A percentile compares a stretch with the other conserved stretches of the same genome.
Conservation (phyloP, 2,888 invertebrate genomes). For the Athalia circularis region DNA sequence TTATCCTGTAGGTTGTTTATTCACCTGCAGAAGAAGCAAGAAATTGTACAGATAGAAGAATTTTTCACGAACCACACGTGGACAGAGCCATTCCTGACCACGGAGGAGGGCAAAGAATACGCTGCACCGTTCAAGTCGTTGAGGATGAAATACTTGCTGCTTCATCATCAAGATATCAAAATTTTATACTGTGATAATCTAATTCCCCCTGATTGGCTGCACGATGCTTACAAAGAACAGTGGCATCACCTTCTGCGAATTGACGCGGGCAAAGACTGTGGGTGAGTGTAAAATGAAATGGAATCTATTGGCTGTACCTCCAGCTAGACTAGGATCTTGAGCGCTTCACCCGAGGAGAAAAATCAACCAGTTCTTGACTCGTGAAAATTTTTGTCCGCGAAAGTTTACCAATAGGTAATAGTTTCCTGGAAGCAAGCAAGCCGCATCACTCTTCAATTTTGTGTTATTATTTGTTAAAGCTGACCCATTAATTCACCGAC, state of each 20-base stretch:
- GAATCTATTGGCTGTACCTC: conserved; percentile 6
- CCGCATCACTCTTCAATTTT: conserved; percentile 10
- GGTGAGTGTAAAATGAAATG: conserved; percentile 73
- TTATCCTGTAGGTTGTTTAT: conserved; percentile 64
- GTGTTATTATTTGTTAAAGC: conserved; percentile 35
- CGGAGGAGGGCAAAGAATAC: conserved; percentile 78
- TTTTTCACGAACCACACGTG: conserved; percentile 68
- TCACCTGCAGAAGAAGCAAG: conserved; percentile 63
- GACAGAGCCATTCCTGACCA: conserved; percentile 77
- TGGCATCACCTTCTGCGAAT: conserved; percentile 83
- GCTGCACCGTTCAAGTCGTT: conserved; percentile 80
- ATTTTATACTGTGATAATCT: conserved; percentile 82
- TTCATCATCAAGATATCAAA: conserved; percentile 83
- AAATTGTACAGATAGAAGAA: conserved; percentile 63
- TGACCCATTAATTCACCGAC: conserved; percentile 38
- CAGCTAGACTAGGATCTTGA: background rate
- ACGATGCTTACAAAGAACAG: conserved; percentile 79
- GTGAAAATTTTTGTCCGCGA: background rate
- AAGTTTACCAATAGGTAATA: background rate
- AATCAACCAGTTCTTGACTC: background rate
- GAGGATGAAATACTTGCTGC: conserved; percentile 81
- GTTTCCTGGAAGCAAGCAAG: background rate
- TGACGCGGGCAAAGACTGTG: conserved; percentile 82
- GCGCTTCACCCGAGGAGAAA: background rate
- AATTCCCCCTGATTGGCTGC: conserved; percentile 82